A percentile compares a stretch with the other conserved stretches of the same genome.
Conservation (phyloP, 2,113 vertebrate species). For the Hydrolagus affinis region DNA sequence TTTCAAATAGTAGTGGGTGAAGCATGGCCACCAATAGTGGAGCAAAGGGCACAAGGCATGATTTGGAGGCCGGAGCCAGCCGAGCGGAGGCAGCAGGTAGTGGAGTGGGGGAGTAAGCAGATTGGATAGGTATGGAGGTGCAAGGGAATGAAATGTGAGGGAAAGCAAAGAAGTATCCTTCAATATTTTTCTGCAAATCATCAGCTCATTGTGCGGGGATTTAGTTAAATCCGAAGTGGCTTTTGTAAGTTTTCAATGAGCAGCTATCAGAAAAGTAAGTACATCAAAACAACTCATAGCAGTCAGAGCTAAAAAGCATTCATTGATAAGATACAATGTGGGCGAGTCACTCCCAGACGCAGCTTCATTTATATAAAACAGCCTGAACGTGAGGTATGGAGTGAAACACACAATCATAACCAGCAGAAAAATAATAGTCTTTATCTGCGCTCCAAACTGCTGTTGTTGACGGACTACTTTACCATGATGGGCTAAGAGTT, state of each 20-base stretch:
- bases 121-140: too few species aligned
- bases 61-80: too few species aligned
- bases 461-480: constrained; percentile 57
- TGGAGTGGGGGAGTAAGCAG: too few species aligned
- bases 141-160: too few species aligned
- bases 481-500: constrained; percentile 48
- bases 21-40: too few species aligned
- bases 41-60: too few species aligned
- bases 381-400: constrained; percentile 74
- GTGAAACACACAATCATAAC: constrained; percentile 72
- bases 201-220: not conserved
- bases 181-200: too few species aligned
- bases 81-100: too few species aligned
- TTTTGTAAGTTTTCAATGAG: constrained; percentile 19
- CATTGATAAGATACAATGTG: constrained; percentile 55
- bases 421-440: constrained; percentile 71
- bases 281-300: constrained; percentile 76
- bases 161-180: too few species aligned
- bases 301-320: constrained; percentile 74
- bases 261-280: constrained; percentile 50
- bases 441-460: constrained; percentile 76
- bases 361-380: constrained; percentile 53
- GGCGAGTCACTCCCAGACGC: rapidly evolving
- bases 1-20: too few species aligned
- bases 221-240: not conserved